Evolutionary conservation across 37 sponge, comb jelly and placozoan species (phyloP), one percentile per base, ranked within the genome.

Genomic region (Dysidea cf. avara): DNA sequence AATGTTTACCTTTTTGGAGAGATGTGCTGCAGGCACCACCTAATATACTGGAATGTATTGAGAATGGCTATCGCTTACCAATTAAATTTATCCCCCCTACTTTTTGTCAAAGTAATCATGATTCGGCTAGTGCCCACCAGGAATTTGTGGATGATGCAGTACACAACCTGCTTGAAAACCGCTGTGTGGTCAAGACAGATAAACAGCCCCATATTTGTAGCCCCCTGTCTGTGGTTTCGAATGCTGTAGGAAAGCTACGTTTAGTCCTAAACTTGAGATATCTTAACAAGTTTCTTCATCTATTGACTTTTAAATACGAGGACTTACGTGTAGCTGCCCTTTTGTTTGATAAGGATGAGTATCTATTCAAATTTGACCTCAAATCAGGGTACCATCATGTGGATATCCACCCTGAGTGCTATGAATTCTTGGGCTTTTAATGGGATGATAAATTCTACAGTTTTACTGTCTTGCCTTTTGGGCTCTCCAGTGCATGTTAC

Each of bases 371-470:
- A 30, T 61, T 74, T 38, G 63, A 61, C 48, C 60, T 74, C 7
- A 61, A 60, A 32, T 74, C 61, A 5, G 61, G 46, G 36, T 74
- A 61, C 16, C 75, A 59, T 37, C n/a, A n/a, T n/a, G n/a, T n/a
- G n/a, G n/a, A n/a, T n/a, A n/a, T n/a, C n/a, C n/a, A n/a, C n/a
- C n/a, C 61, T 60, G 2, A 34, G 57, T 21, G 74, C 57, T 31
- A 59, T 73, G 25, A n/a, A n/a, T 71, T 35, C 50, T 28, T 71
- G 35, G 72, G 72, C 20, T 74, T 74, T 61, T 13, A 39, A n/a
- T 74, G 75, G 75, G 26, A 39, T 26, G 60, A 29, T 17, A 16
- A 55, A 25, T 32, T 9, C 38, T 56, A 57, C n/a, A 21, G 13
- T 56, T 57, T 72, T 56, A 29, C 37, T 1, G 37, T 30, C 4